These are phyloP conservation scores for Lordiphosa fenestrarum DNA, from an alignment of 2,888 invertebrate species.

Conservation along the genomic window DNA sequence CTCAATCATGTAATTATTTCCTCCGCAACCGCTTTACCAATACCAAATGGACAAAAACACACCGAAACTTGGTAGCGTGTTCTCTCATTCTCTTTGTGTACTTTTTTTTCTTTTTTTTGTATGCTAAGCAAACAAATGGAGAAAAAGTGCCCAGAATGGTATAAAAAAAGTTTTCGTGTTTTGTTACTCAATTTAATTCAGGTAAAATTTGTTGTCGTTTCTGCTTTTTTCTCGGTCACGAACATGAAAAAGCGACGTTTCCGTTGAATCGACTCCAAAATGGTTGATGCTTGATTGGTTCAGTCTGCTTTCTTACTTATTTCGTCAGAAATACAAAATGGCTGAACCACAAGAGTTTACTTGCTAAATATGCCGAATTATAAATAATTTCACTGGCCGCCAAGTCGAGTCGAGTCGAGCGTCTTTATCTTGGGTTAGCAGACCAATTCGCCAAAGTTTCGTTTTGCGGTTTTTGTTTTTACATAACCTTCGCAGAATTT, in stretches of 20 bases:
- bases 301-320: constrained; percentile 41
- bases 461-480: constrained; percentile 41
- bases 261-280: constrained; percentile 67
- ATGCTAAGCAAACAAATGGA: constrained; percentile 45
- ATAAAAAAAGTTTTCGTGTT: constrained; percentile 67
- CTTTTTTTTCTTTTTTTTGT: constrained; percentile 32
- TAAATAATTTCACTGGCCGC: constrained; percentile 29
- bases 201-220: constrained; percentile 61
- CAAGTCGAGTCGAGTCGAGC: constrained; percentile 31
- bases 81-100: constrained; percentile 44
- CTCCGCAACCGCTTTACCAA: constrained; percentile 68
- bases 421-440: constrained; percentile 52
- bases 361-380: neutral
- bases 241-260: constrained; percentile 68
- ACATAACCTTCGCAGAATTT: constrained; percentile 42
- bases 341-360: constrained; percentile 24
- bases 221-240: constrained; percentile 63
- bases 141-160: constrained; percentile 25
- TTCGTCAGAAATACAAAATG: constrained; percentile 53
- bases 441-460: constrained; percentile 42
- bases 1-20: constrained; percentile 81
- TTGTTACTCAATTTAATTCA: constrained; percentile 78
- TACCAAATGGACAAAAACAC: constrained; percentile 38
- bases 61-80: constrained; percentile 59
- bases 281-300: constrained; percentile 72